Evolutionary conservation across 2,113 vertebrate species (phyloP).

Genomic region (Osmerus eperlanus): DNA sequence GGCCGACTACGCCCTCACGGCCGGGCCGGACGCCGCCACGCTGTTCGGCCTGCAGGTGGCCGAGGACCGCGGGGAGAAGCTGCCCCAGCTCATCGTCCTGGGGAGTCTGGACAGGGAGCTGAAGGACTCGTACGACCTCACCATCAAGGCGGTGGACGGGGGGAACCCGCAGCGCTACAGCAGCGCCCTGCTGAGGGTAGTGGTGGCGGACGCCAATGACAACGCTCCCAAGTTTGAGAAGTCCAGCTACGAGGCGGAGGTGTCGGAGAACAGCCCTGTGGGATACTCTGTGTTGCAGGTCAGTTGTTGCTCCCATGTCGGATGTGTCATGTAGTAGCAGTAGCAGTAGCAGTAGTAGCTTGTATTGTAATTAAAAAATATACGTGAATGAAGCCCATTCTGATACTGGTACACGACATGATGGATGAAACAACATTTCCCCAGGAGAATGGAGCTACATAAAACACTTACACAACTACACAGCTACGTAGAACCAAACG

Average conservation of each 20-base stretch:
- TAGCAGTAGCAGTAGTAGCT: too few species aligned
- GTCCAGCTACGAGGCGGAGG: slow-evolving; percentile 85
- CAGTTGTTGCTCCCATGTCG: slow-evolving; percentile 36
- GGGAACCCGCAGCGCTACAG: slow-evolving; percentile 89
- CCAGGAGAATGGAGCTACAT: too few species aligned
- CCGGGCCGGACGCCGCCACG: slow-evolving; percentile 85
- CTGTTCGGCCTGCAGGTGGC: slow-evolving; percentile 95
- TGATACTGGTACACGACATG: too few species aligned
- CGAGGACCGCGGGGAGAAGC: slow-evolving; percentile 92
- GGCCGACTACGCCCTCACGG: slow-evolving; percentile 87
- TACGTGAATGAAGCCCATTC: too few species aligned
- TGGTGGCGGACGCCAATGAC: slow-evolving; percentile 93
- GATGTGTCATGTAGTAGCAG: neutral
- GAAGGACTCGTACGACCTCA: slow-evolving; percentile 95
- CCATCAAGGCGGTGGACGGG: slow-evolving; percentile 94
- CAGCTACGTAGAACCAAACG: too few species aligned
- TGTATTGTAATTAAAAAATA: too few species aligned
- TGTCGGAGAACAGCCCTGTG: slow-evolving; percentile 92
- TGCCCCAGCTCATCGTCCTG: slow-evolving; percentile 95
- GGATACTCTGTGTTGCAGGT: slow-evolving; percentile 98
- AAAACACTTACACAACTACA: too few species aligned
- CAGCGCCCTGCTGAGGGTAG: slow-evolving; percentile 90
- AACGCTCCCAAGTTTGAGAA: slow-evolving; percentile 92
- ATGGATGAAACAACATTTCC: too few species aligned
- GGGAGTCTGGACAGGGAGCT: slow-evolving; percentile 92